phyloP scores from a whole-genome alignment of 2,888 invertebrate species.

The Lithosia quadra region DNA sequence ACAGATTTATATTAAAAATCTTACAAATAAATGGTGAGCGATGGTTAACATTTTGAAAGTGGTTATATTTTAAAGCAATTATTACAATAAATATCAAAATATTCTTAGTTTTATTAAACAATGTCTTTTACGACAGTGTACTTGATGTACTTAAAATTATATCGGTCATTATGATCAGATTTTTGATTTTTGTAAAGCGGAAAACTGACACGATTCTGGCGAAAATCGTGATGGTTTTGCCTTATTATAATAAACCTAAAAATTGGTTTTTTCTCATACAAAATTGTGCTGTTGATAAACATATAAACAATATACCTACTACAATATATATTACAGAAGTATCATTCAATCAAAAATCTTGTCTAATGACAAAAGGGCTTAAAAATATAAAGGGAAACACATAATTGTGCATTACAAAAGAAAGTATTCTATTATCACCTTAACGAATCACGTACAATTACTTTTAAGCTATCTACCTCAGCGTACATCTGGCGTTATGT shows the following conservation, averaged over 20 bases:
- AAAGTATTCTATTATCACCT: slow-evolving; percentile 83
- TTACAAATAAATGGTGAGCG: slow-evolving; percentile 84
- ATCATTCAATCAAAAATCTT: slow-evolving; percentile 61
- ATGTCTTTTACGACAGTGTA: slow-evolving; percentile 84
- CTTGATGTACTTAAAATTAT: slow-evolving; percentile 78
- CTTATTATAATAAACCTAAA: slow-evolving; percentile 51
- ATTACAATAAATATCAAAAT: slow-evolving; percentile 78
- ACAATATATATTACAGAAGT: slow-evolving; percentile 67
- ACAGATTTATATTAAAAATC: slow-evolving; percentile 82
- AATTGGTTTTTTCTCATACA: slow-evolving; percentile 57
- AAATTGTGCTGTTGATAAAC: slow-evolving; percentile 78
- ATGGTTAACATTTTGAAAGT: slow-evolving; percentile 84
- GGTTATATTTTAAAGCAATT: slow-evolving; percentile 85
- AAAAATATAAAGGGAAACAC: slow-evolving; percentile 68
- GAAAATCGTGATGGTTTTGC: slow-evolving; percentile 60
- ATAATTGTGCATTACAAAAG: slow-evolving; percentile 83
- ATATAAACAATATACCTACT: slow-evolving; percentile 62
- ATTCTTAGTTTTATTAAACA: slow-evolving; percentile 80
- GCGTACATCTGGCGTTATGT: slow-evolving; percentile 76
- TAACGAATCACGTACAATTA: slow-evolving; percentile 61
- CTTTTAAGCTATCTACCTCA: slow-evolving; percentile 56
- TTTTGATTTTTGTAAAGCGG: slow-evolving; percentile 51
- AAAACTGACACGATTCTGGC: slow-evolving; percentile 71
- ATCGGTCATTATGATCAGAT: slow-evolving; percentile 70
- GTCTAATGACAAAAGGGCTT: slow-evolving; percentile 72